Evolutionary conservation across 2,888 invertebrate genomes (phyloP).

Genomic region (Aleiodes testaceus): DNA sequence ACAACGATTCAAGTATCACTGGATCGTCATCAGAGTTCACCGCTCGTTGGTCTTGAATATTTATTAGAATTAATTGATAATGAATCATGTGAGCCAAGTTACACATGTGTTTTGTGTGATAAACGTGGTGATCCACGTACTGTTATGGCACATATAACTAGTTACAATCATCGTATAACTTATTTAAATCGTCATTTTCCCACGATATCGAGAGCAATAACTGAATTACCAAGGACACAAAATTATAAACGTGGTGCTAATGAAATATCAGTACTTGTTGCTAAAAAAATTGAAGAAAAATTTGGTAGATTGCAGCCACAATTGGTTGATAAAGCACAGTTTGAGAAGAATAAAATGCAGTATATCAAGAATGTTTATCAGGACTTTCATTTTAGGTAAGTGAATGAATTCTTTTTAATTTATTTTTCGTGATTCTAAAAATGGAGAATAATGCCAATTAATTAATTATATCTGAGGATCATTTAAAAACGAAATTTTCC

Average conservation of each 20-base stretch:
- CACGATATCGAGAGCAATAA: conserved; percentile 76
- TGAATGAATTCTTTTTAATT: conserved; percentile 42
- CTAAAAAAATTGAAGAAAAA: conserved; percentile 83
- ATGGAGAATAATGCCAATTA: neutral
- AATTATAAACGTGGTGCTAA: conserved; percentile 74
- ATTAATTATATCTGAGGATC: conserved; percentile 21
- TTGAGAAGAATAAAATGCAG: conserved; percentile 78
- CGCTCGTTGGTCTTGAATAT: conserved; percentile 85
- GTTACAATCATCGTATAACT: conserved; percentile 83
- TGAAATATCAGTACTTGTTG: conserved; percentile 74
- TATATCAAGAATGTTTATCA: conserved; percentile 79
- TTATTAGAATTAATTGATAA: conserved; percentile 82
- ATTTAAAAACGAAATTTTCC: conserved; percentile 19
- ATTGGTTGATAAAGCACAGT: conserved; percentile 80
- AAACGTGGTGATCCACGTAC: conserved; percentile 87
- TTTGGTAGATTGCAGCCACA: conserved; percentile 82
- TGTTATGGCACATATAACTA: conserved; percentile 85
- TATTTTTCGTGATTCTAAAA: neutral
- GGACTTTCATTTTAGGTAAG: conserved; percentile 79
- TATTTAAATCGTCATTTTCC: conserved; percentile 81
- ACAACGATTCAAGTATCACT: conserved; percentile 75
- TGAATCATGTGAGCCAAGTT: conserved; percentile 80
- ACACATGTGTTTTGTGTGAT: conserved; percentile 85
- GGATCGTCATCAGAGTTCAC: conserved; percentile 75
- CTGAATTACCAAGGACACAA: conserved; percentile 77